phyloP scores from a whole-genome alignment of 2,797 vertebrate species.

The Lindbergichthys nudifrons region DNA sequence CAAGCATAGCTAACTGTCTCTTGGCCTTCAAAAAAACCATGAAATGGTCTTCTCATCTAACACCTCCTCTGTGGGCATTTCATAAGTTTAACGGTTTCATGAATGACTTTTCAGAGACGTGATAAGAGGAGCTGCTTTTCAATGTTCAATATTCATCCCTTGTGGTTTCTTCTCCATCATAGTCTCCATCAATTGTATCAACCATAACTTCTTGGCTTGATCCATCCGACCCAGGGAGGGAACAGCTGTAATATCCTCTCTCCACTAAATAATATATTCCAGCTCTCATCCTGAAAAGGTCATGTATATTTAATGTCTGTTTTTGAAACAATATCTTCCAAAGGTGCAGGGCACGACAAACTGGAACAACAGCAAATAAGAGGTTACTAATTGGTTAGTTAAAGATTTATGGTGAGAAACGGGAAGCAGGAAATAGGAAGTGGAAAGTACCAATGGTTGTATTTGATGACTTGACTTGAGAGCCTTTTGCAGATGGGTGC shows the following conservation, averaged over 20 bases:
- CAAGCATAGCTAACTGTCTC: not conserved
- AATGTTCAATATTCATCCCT: constrained; percentile 1
- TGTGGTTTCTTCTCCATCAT: constrained; percentile 1
- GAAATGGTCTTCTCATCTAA: not conserved
- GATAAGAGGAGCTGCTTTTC: constrained; percentile 11
- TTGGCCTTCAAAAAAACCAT: not conserved
- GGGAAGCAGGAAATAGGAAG: constrained; percentile 76
- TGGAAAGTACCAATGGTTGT: constrained; percentile 51
- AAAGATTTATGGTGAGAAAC: constrained; percentile 79
- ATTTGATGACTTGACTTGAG: constrained; percentile 65
- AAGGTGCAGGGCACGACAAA: constrained; percentile 61
- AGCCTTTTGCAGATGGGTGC: constrained; percentile 64
- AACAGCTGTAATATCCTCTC: constrained; percentile 56
- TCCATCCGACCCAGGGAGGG: constrained; percentile 35
- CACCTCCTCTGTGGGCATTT: not conserved
- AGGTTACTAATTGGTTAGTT: constrained; percentile 78
- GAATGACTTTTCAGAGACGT: not conserved
- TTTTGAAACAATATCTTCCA: constrained; percentile 76
- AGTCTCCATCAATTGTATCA: constrained; percentile 27
- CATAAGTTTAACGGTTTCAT: not conserved
- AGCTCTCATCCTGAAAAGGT: constrained; percentile 65
- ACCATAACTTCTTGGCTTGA: constrained; percentile 36
- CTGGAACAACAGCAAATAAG: constrained; percentile 71
- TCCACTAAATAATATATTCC: constrained; percentile 74
- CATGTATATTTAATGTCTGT: constrained; percentile 79